phyloP scores from a whole-genome alignment of 2,888 invertebrate species.

The Eupithecia pulchellata region DNA sequence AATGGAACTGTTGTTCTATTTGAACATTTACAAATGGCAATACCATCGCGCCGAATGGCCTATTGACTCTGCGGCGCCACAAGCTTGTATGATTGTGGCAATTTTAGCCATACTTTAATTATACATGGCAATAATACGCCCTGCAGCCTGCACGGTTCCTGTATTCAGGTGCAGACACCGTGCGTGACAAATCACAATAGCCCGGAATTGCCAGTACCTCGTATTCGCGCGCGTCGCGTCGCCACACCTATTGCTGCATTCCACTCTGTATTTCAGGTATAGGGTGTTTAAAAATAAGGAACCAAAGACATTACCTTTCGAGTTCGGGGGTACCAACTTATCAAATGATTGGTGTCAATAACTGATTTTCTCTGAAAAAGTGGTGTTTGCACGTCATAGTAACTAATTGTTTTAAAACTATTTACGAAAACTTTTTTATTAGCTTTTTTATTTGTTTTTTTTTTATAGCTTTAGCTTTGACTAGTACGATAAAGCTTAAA shows the following conservation, averaged over 20 bases:
- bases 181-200: slow-evolving; percentile 41
- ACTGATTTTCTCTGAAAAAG: neutral
- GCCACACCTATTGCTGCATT: slow-evolving; percentile 10
- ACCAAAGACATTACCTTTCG: neutral
- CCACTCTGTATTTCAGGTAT: neutral
- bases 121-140: slow-evolving; percentile 1
- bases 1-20: neutral
- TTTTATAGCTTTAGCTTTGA: too few relatives aligned
- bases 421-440: too few relatives aligned
- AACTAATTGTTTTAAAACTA: neutral
- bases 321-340: neutral
- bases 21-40: neutral
- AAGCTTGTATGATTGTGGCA: neutral
- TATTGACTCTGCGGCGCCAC: neutral
- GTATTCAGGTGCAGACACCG: slow-evolving; percentile 17
- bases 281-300: neutral
- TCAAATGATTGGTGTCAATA: neutral
- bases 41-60: neutral
- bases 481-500: too few relatives aligned
- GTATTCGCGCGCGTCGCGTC: neutral
- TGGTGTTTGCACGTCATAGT: neutral
- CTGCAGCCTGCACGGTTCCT: slow-evolving; percentile 44
- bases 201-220: slow-evolving; percentile 28
- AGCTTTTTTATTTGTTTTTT: too few relatives aligned
- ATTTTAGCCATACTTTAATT: neutral